Base-by-base conservation (phyloP, 2,797 vertebrate genomes). In the Mico argentatus region DNA sequence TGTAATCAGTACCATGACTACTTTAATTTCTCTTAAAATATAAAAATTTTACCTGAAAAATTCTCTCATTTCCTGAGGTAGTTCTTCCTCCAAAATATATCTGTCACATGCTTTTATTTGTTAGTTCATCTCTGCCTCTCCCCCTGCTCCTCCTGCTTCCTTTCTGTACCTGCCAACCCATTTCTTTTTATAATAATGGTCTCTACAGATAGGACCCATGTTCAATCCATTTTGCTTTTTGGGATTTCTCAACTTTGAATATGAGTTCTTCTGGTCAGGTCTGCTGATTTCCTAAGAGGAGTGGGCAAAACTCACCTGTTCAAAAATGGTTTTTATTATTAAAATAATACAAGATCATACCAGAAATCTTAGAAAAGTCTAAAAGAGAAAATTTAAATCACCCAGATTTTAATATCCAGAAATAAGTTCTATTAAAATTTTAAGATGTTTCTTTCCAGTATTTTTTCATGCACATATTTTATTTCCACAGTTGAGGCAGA, bases 311-410 rank as follows among this genome's bases (percentile, higher is more conserved):
- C 30, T 88, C 70, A 77, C 59, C 57, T 48, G 6, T 41, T 91
- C 67, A 52, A 94, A 94, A 76, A 30, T 11, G 4, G 52, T 44
- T 83, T 57, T 90, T 46, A 88, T 41, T 84, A 46, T 88, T 81
- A 95, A 88, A 90, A 89, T 46, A 91, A 85, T 44, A 59, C 15
- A 92, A 24, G 76, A 85, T 81, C 12, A 64, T 72, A 82, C 33
- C 6, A 92, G 59, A 77, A 87, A 59, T 76, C 57, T 85, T 88
- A 73, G 61, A 84, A 92, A 76, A 72, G 48, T 75, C 33, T 75
- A 91, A 90, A 88, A 85, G 14, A 91, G 33, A 89, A 92, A 20
- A 80, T 52, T 67, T 67, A 83, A 95, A 75, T 92, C 19, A 84
- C 48, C 41, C n/a, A 92, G 84, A 92, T 70, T 50, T 64, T 73